phyloP scores from a whole-genome alignment of 1,140 invertebrate species.

The Parasteatoda tepidariorum region DNA sequence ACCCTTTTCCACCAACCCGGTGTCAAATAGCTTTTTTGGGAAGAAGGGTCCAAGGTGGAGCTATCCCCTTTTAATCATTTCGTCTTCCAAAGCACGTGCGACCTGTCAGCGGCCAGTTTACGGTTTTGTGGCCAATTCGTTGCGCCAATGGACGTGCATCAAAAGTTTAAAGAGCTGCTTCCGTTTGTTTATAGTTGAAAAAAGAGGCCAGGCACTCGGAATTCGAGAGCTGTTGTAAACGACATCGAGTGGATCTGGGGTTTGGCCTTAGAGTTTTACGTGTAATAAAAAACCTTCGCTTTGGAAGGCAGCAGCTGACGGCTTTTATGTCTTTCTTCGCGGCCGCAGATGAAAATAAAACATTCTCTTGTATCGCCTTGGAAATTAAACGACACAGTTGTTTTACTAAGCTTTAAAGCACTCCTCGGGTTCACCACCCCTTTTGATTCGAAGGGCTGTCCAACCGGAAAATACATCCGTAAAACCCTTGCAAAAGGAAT shows the following conservation, averaged over 20 bases:
- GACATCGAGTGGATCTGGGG: neutral
- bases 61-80: conserved; percentile 5
- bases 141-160: conserved; percentile 34
- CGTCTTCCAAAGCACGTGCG: conserved; percentile 31
- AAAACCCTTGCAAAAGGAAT: no score
- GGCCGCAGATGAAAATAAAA: conserved; percentile 1
- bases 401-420: conserved; percentile 34
- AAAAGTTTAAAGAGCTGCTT: conserved; percentile 54
- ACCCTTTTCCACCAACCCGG: neutral
- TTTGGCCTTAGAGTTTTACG: neutral
- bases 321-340: conserved; percentile 17
- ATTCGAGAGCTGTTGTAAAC: conserved; percentile 2
- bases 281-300: conserved; percentile 21
- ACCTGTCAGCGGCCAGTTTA: conserved; percentile 43
- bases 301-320: no score
- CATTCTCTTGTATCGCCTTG: no score
- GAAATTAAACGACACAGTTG: neutral
- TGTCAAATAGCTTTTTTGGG: neutral
- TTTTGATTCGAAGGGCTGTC: no score
- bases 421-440: no score
- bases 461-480: no score
- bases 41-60: neutral
- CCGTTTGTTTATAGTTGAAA: conserved; percentile 35
- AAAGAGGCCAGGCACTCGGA: conserved; percentile 3
- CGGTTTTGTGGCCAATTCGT: conserved; percentile 54